Conservation (phyloP, 2,113 vertebrate genomes). For the Rhynchopsitta pachyrhyncha region DNA sequence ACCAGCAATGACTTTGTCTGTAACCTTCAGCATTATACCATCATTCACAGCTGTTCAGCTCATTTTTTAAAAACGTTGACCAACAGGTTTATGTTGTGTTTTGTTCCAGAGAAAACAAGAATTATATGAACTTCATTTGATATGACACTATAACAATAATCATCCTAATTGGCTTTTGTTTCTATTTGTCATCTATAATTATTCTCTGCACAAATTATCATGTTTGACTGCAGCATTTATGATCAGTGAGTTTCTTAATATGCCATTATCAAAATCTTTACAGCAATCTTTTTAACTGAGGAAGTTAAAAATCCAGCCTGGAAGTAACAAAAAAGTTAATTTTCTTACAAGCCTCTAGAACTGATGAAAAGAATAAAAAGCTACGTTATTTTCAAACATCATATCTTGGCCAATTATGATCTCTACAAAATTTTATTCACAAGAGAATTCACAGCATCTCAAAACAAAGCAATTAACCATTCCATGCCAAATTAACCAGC, state of each 20-base stretch:
- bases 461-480: neutral
- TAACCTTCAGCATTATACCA: neutral
- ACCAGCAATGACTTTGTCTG: neutral
- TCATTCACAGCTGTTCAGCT: neutral
- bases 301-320: neutral
- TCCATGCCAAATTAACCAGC: neutral
- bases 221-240: conserved; percentile 15
- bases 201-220: conserved; percentile 45
- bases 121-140: conserved; percentile 9
- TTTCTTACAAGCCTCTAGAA: neutral
- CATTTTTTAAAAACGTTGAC: neutral
- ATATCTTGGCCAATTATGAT: neutral
- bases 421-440: neutral
- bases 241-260: conserved; percentile 15
- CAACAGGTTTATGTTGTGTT: conserved; percentile 30
- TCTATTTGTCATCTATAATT: conserved; percentile 49
- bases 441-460: neutral
- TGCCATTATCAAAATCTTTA: neutral
- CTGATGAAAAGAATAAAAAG: neutral
- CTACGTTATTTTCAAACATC: neutral
- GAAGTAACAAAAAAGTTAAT: neutral
- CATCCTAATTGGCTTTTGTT: conserved; percentile 31
- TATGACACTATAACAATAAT: conserved; percentile 13
- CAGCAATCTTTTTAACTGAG: neutral
- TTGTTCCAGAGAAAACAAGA: conserved; percentile 3